Conservation (phyloP, 2,113 vertebrate species). For the Rhadina sibilatrix region DNA sequence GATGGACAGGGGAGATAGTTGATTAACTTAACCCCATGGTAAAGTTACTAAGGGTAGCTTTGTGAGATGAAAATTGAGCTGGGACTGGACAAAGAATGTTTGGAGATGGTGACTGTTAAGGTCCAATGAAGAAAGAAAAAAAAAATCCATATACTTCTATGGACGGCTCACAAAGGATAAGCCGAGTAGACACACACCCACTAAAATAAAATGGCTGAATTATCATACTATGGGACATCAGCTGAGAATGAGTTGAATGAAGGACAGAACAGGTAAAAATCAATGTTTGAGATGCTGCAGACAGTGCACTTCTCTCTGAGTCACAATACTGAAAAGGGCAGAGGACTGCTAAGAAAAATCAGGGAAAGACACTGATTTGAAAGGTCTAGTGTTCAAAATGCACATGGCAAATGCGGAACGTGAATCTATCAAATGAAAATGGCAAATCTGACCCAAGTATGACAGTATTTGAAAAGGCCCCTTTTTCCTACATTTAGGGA, state of each 20-base stretch:
- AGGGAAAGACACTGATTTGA: neutral
- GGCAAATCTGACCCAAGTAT: neutral
- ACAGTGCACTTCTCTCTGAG: neutral
- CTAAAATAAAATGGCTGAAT: neutral
- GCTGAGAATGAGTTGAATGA: neutral
- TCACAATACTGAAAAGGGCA: neutral
- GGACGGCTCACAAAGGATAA: neutral
- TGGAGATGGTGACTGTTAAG: neutral
- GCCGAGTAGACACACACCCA: neutral
- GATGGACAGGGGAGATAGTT: neutral
- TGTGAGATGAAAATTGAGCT: neutral
- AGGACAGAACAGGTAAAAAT: neutral
- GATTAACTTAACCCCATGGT: neutral
- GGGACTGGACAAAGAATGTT: neutral
- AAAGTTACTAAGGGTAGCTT: neutral
- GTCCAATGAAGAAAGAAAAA: neutral
- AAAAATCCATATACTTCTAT: neutral
- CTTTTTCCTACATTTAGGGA: neutral
- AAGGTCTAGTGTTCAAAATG: neutral
- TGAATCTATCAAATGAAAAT: neutral
- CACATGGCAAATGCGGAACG: fast-evolving
- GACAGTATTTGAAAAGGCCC: neutral
- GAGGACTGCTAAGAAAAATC: neutral
- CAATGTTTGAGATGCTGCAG: neutral
- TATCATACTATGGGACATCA: neutral